phyloP scores from a whole-genome alignment of 1,140 invertebrate species.

The Pseudomyrmex sp. region DNA sequence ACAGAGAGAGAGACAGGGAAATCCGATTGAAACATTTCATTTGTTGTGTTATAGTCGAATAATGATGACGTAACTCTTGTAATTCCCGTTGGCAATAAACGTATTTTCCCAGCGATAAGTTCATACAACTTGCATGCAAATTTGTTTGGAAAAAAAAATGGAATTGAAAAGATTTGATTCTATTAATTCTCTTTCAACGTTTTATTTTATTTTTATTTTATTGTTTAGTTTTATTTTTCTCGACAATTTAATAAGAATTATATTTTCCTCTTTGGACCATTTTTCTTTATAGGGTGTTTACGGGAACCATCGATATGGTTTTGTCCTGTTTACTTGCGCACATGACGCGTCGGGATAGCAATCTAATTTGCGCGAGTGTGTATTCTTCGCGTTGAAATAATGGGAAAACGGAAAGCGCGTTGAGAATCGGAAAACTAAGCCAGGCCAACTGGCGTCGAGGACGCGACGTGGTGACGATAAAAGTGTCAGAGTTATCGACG shows the following conservation, averaged over 20 bases:
- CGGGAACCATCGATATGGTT: not conserved
- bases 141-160: not conserved
- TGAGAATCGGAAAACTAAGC: constrained; percentile 62
- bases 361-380: constrained; percentile 37
- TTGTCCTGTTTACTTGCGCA: not conserved
- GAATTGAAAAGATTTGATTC: too few relatives aligned
- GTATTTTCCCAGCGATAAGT: not conserved
- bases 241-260: not conserved
- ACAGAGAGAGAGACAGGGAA: not conserved
- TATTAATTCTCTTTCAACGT: not conserved
- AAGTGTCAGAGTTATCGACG: constrained; percentile 55
- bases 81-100: constrained; percentile 23
- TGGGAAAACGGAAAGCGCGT: not conserved
- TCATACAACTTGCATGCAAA: not conserved
- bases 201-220: not conserved
- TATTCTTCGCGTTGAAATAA: constrained; percentile 7
- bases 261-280: not conserved
- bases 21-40: constrained; percentile 33
- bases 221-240: not conserved
- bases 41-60: constrained; percentile 43
- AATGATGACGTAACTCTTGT: constrained; percentile 48
- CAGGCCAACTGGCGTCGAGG: constrained; percentile 64
- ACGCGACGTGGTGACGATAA: constrained; percentile 60
- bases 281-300: constrained; percentile 2
- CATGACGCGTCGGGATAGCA: constrained; percentile 24